A percentile compares a stretch with the other conserved stretches of the same genome.
These are phyloP conservation scores for Cydia splendana DNA, from an alignment of 1,140 invertebrate genomes.

Conservation along the genomic window DNA sequence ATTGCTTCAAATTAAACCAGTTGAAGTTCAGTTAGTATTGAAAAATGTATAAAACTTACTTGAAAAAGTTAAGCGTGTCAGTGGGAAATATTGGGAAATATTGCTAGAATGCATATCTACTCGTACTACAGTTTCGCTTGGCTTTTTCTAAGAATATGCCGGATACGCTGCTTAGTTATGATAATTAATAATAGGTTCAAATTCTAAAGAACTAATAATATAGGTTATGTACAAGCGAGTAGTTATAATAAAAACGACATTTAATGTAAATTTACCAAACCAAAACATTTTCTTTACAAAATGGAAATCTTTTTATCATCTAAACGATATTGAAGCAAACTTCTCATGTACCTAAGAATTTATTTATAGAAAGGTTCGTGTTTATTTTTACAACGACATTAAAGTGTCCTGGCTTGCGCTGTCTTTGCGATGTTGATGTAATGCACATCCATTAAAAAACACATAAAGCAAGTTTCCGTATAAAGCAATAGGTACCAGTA, in stretches of 20 bases:
- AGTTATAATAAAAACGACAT: too few species aligned
- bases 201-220: too few species aligned
- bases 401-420: background rate
- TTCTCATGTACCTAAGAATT: background rate
- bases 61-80: too few species aligned
- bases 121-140: background rate
- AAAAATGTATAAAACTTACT: too few species aligned
- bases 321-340: background rate
- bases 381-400: conserved; percentile 19
- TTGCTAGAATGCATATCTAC: too few species aligned
- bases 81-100: too few species aligned
- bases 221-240: too few species aligned
- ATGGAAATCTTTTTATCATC: background rate
- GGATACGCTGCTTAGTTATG: background rate
- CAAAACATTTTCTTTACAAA: background rate
- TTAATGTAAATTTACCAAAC: too few species aligned
- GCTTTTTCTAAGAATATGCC: background rate
- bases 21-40: too few species aligned
- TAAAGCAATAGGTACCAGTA: background rate
- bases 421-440: background rate
- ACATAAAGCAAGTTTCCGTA: background rate
- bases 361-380: background rate
- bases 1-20: too few species aligned
- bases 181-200: too few species aligned
- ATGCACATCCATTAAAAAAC: background rate